Percentiles rank a stretch among this genome's conserved stretches.
Conservation (phyloP, 2,888 invertebrate genomes). For the Monoplex corrugatus region DNA sequence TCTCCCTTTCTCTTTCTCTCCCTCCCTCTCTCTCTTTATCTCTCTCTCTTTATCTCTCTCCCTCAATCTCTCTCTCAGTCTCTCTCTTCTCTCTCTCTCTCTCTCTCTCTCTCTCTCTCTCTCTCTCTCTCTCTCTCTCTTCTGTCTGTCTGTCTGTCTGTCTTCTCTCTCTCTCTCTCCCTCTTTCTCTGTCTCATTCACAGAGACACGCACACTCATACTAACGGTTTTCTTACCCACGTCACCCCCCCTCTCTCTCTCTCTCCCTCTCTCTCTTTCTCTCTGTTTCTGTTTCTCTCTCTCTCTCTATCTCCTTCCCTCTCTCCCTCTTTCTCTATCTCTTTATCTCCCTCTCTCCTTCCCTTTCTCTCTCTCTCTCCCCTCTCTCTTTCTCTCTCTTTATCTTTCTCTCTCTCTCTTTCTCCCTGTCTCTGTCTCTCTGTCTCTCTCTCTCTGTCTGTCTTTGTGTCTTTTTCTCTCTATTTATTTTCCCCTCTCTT, state of each 20-base stretch:
- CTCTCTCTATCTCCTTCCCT: not conserved
- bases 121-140: not conserved
- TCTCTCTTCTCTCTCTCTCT: slow-evolving; percentile 2
- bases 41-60: too few relatives aligned
- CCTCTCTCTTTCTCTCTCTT: not conserved
- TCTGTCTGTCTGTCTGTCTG: not conserved
- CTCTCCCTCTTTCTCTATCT: not conserved
- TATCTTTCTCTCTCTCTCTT: too few relatives aligned
- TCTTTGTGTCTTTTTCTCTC: too few relatives aligned
- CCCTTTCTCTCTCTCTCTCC: not conserved
- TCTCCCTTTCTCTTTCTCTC: not conserved
- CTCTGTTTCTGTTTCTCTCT: not conserved
- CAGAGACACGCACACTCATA: too few relatives aligned
- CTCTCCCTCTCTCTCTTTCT: not conserved
- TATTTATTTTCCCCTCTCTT: too few relatives aligned
- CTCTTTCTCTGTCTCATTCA: too few relatives aligned
- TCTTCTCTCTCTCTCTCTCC: not conserved
- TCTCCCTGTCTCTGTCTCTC: too few relatives aligned
- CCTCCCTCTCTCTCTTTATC: not conserved
- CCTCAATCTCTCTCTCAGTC: not conserved
- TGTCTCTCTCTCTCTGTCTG: too few relatives aligned
- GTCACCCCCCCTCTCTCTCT: not conserved
- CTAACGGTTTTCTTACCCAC: too few relatives aligned
- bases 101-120: not conserved
- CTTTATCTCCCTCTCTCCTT: not conserved